Evolutionary conservation across 2,888 invertebrate genomes (phyloP).

Genomic region (Imbricaverruca yamaguchii): DNA sequence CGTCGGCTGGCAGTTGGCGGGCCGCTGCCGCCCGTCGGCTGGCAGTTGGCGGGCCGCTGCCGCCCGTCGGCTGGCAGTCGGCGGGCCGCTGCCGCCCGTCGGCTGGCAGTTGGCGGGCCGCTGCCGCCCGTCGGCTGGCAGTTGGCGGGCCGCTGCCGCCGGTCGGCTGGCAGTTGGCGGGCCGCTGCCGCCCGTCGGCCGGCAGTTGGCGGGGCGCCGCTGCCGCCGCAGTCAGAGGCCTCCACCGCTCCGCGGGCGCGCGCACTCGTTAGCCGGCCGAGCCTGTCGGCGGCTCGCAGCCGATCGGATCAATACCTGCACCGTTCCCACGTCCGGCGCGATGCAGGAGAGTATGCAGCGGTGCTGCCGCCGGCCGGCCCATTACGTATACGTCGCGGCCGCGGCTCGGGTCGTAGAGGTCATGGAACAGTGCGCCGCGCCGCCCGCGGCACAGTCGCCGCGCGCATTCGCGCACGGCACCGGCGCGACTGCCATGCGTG

Average conservation of each 20-base stretch:
- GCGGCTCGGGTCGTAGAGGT: neutral
- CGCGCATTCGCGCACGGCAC: neutral
- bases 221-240: too few relatives aligned
- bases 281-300: neutral
- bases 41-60: too few relatives aligned
- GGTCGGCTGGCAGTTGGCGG: too few relatives aligned
- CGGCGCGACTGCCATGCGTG: neutral
- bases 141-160: too few relatives aligned
- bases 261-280: neutral
- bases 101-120: too few relatives aligned
- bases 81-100: too few relatives aligned
- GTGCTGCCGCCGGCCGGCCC: neutral
- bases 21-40: too few relatives aligned
- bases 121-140: too few relatives aligned
- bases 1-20: too few relatives aligned
- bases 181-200: too few relatives aligned
- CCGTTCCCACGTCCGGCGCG: neutral
- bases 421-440: neutral
- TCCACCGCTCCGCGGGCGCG: neutral
- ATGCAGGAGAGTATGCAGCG: neutral
- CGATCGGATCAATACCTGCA: constrained; percentile 13
- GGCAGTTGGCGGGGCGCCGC: too few relatives aligned
- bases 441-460: neutral
- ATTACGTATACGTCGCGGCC: neutral
- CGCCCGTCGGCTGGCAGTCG: too few relatives aligned